Evolutionary conservation across 2,888 invertebrate species (phyloP).

Genomic region (Scaptomyza polygonia): DNA sequence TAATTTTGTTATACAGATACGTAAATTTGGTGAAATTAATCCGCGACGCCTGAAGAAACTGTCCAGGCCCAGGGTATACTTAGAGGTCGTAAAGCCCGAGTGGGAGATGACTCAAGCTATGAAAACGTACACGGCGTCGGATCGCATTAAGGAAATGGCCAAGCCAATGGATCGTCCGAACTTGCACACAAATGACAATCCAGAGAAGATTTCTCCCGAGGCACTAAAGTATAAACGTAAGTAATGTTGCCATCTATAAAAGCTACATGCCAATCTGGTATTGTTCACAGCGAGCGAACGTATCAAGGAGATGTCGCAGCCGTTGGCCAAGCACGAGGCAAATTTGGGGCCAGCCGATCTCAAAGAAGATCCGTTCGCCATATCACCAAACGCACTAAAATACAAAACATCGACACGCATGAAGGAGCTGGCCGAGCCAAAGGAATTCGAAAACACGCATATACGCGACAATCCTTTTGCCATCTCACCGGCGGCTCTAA

Average conservation of each 20-base stretch:
- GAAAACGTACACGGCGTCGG: constrained; percentile 47
- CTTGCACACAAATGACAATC: constrained; percentile 52
- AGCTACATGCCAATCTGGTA: neutral
- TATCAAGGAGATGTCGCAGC: constrained; percentile 69
- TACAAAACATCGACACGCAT: constrained; percentile 84
- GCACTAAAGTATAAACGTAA: constrained; percentile 74
- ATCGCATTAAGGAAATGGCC: constrained; percentile 53
- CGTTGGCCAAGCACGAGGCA: constrained; percentile 67
- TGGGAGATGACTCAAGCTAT: constrained; percentile 69
- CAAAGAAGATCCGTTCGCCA: constrained; percentile 85
- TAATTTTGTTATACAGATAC: constrained; percentile 27
- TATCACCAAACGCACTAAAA: constrained; percentile 85
- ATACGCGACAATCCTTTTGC: constrained; percentile 84
- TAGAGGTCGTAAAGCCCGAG: constrained; percentile 37
- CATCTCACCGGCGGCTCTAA: constrained; percentile 85
- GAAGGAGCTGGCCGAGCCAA: constrained; percentile 85
- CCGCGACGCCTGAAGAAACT: constrained; percentile 64
- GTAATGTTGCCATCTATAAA: neutral
- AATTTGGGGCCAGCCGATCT: constrained; percentile 82
- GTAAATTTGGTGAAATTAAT: constrained; percentile 34
- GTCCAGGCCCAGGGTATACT: constrained; percentile 55
- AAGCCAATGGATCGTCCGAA: constrained; percentile 32
- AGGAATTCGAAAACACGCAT: constrained; percentile 83
- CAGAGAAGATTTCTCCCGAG: constrained; percentile 55
- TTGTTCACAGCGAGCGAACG: constrained; percentile 65